Evolutionary conservation across 2,113 vertebrate genomes (phyloP).

Genomic region (Gnathonemus longibarbis): DNA sequence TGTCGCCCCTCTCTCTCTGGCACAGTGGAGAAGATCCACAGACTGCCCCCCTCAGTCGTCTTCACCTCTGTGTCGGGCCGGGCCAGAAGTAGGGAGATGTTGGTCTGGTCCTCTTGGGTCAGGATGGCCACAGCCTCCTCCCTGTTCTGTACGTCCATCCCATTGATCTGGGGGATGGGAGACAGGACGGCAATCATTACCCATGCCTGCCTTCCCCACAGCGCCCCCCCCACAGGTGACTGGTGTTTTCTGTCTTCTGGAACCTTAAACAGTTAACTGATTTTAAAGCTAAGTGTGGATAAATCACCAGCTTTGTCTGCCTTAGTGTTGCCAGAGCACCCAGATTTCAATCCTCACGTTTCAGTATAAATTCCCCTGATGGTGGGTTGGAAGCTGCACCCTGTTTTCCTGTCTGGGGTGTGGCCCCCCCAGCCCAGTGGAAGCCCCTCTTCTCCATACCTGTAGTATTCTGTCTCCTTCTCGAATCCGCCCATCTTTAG

Average conservation of each 20-base stretch:
- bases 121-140: constrained; percentile 82
- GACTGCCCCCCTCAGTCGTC: neutral
- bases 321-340: neutral
- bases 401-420: neutral
- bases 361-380: neutral
- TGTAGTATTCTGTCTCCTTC: constrained; percentile 75
- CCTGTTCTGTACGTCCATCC: constrained; percentile 79
- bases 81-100: constrained; percentile 80
- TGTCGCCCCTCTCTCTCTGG: neutral
- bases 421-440: neutral
- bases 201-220: neutral
- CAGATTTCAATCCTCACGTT: neutral
- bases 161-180: constrained; percentile 69
- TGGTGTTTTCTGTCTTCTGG: neutral
- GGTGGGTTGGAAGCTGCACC: neutral
- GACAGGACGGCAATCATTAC: neutral
- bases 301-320: neutral
- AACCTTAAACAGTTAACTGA: neutral
- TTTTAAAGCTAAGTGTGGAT: neutral
- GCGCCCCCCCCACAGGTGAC: neutral
- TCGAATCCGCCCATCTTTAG: constrained; percentile 79
- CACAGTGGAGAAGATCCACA: neutral
- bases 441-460: constrained; percentile 37
- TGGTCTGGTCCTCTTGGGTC: constrained; percentile 80
- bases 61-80: constrained; percentile 82